These are phyloP conservation scores for Zaprionus obscuricornis DNA, from an alignment of 2,888 invertebrate genomes.

Conservation along the genomic window DNA sequence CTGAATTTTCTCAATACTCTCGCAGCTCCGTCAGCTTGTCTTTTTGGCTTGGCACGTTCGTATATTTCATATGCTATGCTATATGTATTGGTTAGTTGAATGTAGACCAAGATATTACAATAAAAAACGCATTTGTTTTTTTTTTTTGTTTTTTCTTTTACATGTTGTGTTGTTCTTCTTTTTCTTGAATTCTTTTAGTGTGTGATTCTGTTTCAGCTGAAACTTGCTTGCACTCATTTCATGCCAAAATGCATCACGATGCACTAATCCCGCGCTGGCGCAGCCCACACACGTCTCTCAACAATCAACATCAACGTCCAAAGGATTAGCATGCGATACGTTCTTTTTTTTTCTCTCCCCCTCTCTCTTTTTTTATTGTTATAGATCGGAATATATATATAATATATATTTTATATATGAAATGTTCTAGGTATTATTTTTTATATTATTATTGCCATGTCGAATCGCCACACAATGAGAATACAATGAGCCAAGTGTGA, in stretches of 20 bases:
- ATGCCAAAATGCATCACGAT: conserved; percentile 59
- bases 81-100: conserved; percentile 12
- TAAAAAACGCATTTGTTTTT: conserved; percentile 66
- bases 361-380: too few species aligned
- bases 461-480: conserved; percentile 59
- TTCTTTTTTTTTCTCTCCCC: neutral
- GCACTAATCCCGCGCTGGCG: conserved; percentile 65
- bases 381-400: too few species aligned
- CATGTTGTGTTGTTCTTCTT: neutral
- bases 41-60: conserved; percentile 68
- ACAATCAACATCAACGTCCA: conserved; percentile 20
- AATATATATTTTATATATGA: conserved; percentile 1
- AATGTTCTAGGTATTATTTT: conserved; percentile 20
- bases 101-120: conserved; percentile 58
- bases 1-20: too few species aligned
- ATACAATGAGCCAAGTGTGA: conserved; percentile 73
- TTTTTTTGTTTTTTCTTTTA: conserved; percentile 5
- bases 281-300: conserved; percentile 79
- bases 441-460: conserved; percentile 55
- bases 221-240: conserved; percentile 43
- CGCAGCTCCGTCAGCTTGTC: conserved; percentile 2
- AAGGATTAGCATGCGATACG: conserved; percentile 69
- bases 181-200: conserved; percentile 2
- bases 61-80: conserved; percentile 20
- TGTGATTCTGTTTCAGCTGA: conserved; percentile 15